Evolutionary conservation across 1,140 invertebrate species (phyloP).

Genomic region (Bathynomus jamesi): DNA sequence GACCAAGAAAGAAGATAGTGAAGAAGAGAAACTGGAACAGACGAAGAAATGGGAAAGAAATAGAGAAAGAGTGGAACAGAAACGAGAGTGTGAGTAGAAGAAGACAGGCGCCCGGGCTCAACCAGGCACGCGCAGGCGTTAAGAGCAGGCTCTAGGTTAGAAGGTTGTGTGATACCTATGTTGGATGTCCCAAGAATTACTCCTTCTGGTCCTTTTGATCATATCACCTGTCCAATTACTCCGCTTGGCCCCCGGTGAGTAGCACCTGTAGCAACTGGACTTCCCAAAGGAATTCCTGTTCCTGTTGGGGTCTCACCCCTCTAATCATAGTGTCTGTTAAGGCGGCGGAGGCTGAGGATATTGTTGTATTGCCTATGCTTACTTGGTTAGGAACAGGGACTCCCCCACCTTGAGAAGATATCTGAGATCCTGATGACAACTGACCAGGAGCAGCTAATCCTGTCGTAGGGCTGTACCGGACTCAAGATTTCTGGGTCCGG

Average conservation of each 20-base stretch:
- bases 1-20: no score
- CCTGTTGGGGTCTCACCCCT: slow-evolving; percentile 44
- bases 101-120: no score
- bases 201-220: slow-evolving; percentile 38
- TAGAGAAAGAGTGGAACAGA: no score
- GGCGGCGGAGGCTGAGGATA: slow-evolving; percentile 17
- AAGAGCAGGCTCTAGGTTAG: no score
- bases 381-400: slow-evolving; percentile 5
- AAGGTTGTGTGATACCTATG: slow-evolving; percentile 2
- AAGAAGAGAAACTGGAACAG: no score
- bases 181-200: slow-evolving; percentile 22
- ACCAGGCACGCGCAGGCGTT: no score
- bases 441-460: no score
- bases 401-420: slow-evolving; percentile 18
- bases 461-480: no score
- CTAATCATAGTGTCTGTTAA: slow-evolving; percentile 45
- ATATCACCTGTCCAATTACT: slow-evolving; percentile 36
- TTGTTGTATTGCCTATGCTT: neutral
- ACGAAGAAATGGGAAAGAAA: no score
- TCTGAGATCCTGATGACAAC: slow-evolving; percentile 16
- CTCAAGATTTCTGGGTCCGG: no score
- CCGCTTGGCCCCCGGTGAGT: slow-evolving; percentile 32
- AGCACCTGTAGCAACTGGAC: slow-evolving; percentile 44
- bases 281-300: slow-evolving; percentile 43
- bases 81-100: no score